Base-by-base conservation (phyloP, 2,888 invertebrate species). In the Coelinius sp. region DNA sequence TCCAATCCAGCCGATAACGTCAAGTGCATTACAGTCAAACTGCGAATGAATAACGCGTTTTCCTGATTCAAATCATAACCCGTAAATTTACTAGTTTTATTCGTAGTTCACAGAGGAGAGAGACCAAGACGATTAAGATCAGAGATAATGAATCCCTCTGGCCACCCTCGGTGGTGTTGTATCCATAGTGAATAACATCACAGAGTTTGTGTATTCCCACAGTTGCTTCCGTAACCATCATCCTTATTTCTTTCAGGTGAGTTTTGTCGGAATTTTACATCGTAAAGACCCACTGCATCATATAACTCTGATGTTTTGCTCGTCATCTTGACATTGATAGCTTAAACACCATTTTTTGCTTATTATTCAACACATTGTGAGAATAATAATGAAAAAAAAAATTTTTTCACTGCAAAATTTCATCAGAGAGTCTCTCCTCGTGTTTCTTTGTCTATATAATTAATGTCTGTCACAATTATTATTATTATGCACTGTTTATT, bases 291-390 rank as follows among this genome's bases (percentile, higher is more conserved):
- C 24, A 53, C 53, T 4, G 49, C 53, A n/a, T n/a, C n/a, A 46
- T 52, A 63, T 35, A 64, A 52, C 52, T 20, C 46, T 70, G 71
- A 74, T 31, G 72, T 76, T 76, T 75, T 74, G 68, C 76, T 31
- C 65, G 56, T 20, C 24, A 46, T 38, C 71, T 73, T 66, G 75
- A 73, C 76, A 75, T 74, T 68, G 76, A 77, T 75, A 75, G 73
- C 73, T 72, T n/a, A n/a, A n/a, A n/a, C n/a, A n/a, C n/a, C n/a
- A n/a, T n/a, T 41, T 41, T n/a, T 41, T n/a, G 41, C 41, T 41
- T 41, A 41, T 41, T 41, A 41, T n/a, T 41, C n/a, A 41, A 41
- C 41, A 41, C 41, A n/a, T n/a, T n/a, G 41, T 41, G 41, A 4
- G 17, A 8, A 25, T 17, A 14, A 53, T 24, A 53, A 53, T 14